Base-by-base conservation (phyloP, 2,113 vertebrate genomes). In the Hylia prasina region DNA sequence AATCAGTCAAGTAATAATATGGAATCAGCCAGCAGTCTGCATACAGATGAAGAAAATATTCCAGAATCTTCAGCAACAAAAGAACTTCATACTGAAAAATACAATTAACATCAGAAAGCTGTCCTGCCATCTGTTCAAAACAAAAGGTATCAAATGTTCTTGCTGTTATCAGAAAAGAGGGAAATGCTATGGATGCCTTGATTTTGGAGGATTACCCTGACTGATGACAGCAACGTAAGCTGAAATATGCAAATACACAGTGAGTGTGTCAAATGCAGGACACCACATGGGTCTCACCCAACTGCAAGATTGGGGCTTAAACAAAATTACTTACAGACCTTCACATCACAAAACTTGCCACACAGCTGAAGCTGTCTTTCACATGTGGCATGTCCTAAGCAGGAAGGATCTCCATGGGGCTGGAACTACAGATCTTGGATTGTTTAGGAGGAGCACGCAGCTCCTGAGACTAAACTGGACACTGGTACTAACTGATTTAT, bases 351-450 rank as follows among this genome's bases (percentile, higher is more conserved):
- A 16, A 54, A 68, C 35, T 0, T 27, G 23, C 25, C 35, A 42
- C 7, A 35, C 13, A 61, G 2, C 0, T 48, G 28, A 50, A 77
- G 4, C 1, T 20, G 21, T 7, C 47, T 31, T 50, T 17, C 25
- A 13, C 1, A 2, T 3, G 8, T 15, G 9, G 15, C 1, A 0
- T 2, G 40, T 14, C 1, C 0, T 3, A 35, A 35, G 63, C 5
- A 17, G 12, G 18, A 64, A 3, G 13, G 23, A 64, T 8, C 40
- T 37, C 25, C 10, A 8, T 4, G 11, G 31, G 42, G 27, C 64
- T 89, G 44, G 58, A 79, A 42, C 44, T 9, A 45, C 7, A 18
- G 30, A 48, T 18, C 19, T 12, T 31, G 27, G 24, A 76, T 23
- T 47, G 83, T 18, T 58, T 64, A 17, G 5, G 8, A 76, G 48